Evolutionary conservation across 2,113 vertebrate species (phyloP), one percentile per base, ranked within the genome.

Genomic region (Rhodinocichla rosea): DNA sequence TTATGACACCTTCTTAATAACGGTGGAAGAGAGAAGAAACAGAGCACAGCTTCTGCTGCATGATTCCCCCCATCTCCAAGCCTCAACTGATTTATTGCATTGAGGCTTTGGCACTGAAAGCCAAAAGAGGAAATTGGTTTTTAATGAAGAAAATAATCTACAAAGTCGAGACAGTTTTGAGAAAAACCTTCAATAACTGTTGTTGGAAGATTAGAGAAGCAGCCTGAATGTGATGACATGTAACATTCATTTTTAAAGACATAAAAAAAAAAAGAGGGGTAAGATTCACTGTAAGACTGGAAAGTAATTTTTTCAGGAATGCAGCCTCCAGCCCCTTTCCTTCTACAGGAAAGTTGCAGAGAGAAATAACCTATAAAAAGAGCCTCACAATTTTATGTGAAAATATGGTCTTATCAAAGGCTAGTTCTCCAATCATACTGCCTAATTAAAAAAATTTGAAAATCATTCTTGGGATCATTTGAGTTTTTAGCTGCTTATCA

Each of bases 71-170:
- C 47, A 16, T 39, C 45, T 59, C 71, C 64, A 92, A 63, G 57
- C 71, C 79, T 83, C 79, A 78, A 75, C 15, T 77, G 73, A 78
- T 59, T 89, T 60, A 86, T 30, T 75, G 60, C 64, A 83, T 65
- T 15, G 3, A 65, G 88, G 59, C 67, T 90, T 87, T 81, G 68
- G 83, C 89, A 78, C 44, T 11, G 52, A 55, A 83, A 95, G n/a
- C 24, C 82, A 70, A 70, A 64, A 42, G 75, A 91, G 39, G 82
- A 93, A 93, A 78, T 10, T 55, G 49, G 1, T 2, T 68, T 95
- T 95, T 92, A 95, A 95, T 80, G 40, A 95, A 75, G 47, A 77
- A 82, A 92, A 93, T 89, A 70, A 96, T 59, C 92, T 73, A 93
- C 47, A 23, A 79, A 91, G 78, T 80, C 21, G 33, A 76, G 71